Conservation (phyloP, 2,888 invertebrate species). For the Hypselothyrea guttata region DNA sequence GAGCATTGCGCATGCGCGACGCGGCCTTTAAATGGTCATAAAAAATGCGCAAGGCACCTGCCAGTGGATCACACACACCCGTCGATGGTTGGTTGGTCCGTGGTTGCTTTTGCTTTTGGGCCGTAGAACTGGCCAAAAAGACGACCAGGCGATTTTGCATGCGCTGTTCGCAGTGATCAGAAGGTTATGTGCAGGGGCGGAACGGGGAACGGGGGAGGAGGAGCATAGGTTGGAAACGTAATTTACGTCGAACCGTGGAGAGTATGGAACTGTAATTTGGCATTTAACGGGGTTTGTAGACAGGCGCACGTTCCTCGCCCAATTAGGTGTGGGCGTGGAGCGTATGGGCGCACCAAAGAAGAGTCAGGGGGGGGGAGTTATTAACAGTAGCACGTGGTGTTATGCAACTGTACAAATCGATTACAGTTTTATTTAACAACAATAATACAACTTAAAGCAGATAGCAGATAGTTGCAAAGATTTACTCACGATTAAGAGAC, state of each 20-base stretch:
- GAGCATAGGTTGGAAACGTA: slow-evolving; percentile 21
- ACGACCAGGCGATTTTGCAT: slow-evolving; percentile 52
- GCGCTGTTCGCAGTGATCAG: slow-evolving; percentile 55
- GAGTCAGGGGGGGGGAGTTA: neutral
- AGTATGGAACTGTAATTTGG: slow-evolving; percentile 41
- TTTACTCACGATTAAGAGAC: no score
- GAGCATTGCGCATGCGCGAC: slow-evolving; percentile 61
- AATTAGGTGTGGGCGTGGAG: slow-evolving; percentile 18
- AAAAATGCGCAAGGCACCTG: slow-evolving; percentile 56
- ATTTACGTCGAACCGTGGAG: slow-evolving; percentile 23
- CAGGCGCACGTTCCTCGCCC: slow-evolving; percentile 31
- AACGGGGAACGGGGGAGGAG: neutral
- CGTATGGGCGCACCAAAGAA: neutral
- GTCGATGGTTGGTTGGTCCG: neutral
- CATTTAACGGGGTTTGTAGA: slow-evolving; percentile 27
- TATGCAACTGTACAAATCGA: slow-evolving; percentile 56
- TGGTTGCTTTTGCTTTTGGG: no score
- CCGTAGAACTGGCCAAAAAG: slow-evolving; percentile 55
- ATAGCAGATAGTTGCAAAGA: no score
- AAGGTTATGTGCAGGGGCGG: slow-evolving; percentile 45
- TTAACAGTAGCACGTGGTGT: slow-evolving; percentile 25
- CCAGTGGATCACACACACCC: neutral
- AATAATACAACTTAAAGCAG: no score
- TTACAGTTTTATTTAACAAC: slow-evolving; percentile 22
- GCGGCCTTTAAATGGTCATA: slow-evolving; percentile 58